A percentile compares a stretch with the other conserved stretches of the same genome.
Evolutionary conservation across 2,113 vertebrate species (phyloP).

Genomic region (Corythornis madagascariensis): DNA sequence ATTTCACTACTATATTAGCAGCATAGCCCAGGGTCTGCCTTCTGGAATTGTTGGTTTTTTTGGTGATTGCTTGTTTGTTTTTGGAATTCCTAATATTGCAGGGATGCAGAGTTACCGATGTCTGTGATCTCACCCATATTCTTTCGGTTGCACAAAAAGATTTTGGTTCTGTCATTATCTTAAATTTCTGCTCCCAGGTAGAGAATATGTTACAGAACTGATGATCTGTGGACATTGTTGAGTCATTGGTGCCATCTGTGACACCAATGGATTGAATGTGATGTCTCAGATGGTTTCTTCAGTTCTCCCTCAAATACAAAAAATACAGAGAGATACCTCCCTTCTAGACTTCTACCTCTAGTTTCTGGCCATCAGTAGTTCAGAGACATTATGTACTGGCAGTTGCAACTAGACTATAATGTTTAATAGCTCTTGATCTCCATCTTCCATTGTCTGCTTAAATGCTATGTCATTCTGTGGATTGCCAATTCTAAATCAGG

Average conservation of each 20-base stretch:
- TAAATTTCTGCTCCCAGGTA: background rate
- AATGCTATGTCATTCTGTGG: background rate
- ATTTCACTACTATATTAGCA: background rate
- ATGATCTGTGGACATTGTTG: background rate
- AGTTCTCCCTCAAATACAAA: background rate
- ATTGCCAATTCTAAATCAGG: constrained; percentile 8
- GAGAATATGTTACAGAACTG: background rate
- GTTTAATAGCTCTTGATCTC: background rate
- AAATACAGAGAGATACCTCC: background rate
- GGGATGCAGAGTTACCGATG: background rate
- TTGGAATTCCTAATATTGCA: background rate
- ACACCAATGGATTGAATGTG: background rate
- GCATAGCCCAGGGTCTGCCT: background rate
- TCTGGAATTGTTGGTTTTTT: background rate
- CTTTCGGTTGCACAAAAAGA: background rate
- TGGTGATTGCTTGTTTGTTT: background rate
- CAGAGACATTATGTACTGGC: background rate
- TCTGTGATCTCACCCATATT: background rate
- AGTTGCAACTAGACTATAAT: background rate
- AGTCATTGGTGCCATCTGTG: background rate
- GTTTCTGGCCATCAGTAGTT: background rate
- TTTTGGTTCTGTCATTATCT: background rate
- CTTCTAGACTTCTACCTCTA: background rate
- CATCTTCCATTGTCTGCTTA: background rate
- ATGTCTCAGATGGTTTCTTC: background rate